Base-by-base conservation (phyloP, 2,113 vertebrate genomes). In the Telmatochromis brichardi region DNA sequence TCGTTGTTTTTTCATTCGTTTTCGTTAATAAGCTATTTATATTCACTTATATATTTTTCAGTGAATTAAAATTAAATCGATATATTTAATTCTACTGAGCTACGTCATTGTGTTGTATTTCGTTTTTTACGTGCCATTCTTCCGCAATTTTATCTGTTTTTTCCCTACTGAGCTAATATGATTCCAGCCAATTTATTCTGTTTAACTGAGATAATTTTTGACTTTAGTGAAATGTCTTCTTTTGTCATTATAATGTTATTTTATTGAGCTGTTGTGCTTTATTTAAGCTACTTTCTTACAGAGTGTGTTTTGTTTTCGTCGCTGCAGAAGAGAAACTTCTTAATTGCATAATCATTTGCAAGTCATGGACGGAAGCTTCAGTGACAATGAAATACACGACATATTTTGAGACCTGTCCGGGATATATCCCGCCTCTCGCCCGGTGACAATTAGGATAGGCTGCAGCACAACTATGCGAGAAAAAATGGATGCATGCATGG, bases 91-190 rank as follows among this genome's bases (percentile, higher is more conserved):
- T 51, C 17, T 51, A 31, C 4, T 31, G 6, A n/a, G 26, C 45
- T 0, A n/a, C 10, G 10, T 1, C 6, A 50, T 78, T 78, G 37
- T 71, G 9, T 78, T 78, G 0, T 12, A 50, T 31, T 78, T 28
- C 15, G 71, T 50, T 78, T 65, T 47, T 50, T 12, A 76, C 15
- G 42, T 50, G 6, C 3, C 14, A 76, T 76, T 76, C 23, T 47
- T 7, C 15, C 6, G 42, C 9, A 50, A 13, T 76, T 28, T 3
- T 47, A 76, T 45, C 21, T 3, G 14, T 76, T 28, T 47, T 73
- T 47, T 47, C 42, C 14, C 40, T 76, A 76, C 42, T 76, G 23
- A 19, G 71, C 14, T 19, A 4, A 50, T 50, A 28, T 50, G 0
- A 50, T 50, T 76, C 26, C 17, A 76, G 21, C 21, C 21, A 23